Evolutionary conservation across 2,113 vertebrate species (phyloP), one percentile per base, ranked within the genome.

Genomic region (Xiphophorus hellerii): DNA sequence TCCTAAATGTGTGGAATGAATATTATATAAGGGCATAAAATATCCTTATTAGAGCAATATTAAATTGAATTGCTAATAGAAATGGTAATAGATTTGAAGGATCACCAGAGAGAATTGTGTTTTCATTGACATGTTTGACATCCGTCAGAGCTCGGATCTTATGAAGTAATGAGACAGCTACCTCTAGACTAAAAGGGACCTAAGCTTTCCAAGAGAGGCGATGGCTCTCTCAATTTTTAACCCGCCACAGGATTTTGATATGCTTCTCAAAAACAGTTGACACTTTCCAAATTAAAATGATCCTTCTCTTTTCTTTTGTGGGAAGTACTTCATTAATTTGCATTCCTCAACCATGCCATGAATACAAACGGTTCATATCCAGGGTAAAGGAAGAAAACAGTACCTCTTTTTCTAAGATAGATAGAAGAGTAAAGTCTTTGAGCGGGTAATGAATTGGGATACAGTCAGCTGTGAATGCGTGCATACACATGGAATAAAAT

Each of bases 211-310:
- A 42, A 69, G 66, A 84, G 22, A 60, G 69, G 33, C 44, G 13
- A 14, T 29, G 61, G 72, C 64, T 6, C 12, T 27, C 75, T 81
- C 81, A 5, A 84, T 90, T 87, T 88, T 61, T 35, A 60, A 73
- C 76, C 31, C 13, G 30, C 77, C 9, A 48, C 48, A 58, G 74
- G 63, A 73, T 88, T 90, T 80, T 86, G 83, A 89, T 66, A 78
- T 39, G 64, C 74, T 76, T 79, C 65, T 76, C 54, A 65, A 77
- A 89, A 89, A 81, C 79, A 82, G 81, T 92, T 89, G 89, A 83
- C 89, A 87, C 76, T 25, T 85, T 80, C 77, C 68, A 89, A 91
- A 92, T 91, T 84, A 87, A 90, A 92, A 86, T 80, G 63, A 67
- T 78, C 71, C 69, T 72, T 70, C 82, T 76, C 80, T 81, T 87